A percentile compares a stretch with the other conserved stretches of the same genome.
These are phyloP conservation scores for Andrena dorsata DNA, from an alignment of 2,888 invertebrate species.

Conservation along the genomic window DNA sequence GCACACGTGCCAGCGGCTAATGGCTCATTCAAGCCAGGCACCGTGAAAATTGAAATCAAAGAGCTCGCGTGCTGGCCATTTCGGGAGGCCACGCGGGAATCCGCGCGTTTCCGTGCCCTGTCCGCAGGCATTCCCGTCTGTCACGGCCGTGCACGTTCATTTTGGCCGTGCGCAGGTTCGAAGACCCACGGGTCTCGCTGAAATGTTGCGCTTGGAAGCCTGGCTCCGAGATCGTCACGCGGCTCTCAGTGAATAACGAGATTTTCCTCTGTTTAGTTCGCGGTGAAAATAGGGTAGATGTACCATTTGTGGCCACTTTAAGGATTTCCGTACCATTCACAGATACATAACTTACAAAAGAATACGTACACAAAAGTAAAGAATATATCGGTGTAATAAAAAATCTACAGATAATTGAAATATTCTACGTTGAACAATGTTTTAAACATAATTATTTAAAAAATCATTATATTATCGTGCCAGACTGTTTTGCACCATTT, in stretches of 20 bases:
- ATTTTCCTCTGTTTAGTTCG: no score
- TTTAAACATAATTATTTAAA: no score
- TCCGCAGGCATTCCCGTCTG: conserved; percentile 2
- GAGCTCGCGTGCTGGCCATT: conserved; percentile 36
- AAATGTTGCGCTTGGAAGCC: not conserved
- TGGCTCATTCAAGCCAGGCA: conserved; percentile 66
- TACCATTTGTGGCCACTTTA: no score
- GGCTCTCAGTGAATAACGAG: not conserved
- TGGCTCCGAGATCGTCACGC: not conserved
- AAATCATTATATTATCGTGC: no score
- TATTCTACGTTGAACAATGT: no score
- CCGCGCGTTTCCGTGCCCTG: conserved; percentile 17
- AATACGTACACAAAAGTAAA: no score
- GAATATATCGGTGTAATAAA: no score
- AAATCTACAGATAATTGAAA: no score
- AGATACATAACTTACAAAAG: no score
- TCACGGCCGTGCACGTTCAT: not conserved
- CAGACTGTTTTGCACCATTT: no score
- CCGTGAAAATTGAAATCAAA: conserved; percentile 63
- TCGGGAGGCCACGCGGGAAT: conserved; percentile 38
- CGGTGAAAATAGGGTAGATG: no score
- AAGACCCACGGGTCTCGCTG: not conserved
- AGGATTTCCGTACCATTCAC: no score
- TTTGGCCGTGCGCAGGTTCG: conserved; percentile 5
- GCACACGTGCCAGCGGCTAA: conserved; percentile 66